Percentiles rank a stretch among this genome's conserved stretches.
Conservation (phyloP, 2,888 invertebrate species). For the Timema podura region DNA sequence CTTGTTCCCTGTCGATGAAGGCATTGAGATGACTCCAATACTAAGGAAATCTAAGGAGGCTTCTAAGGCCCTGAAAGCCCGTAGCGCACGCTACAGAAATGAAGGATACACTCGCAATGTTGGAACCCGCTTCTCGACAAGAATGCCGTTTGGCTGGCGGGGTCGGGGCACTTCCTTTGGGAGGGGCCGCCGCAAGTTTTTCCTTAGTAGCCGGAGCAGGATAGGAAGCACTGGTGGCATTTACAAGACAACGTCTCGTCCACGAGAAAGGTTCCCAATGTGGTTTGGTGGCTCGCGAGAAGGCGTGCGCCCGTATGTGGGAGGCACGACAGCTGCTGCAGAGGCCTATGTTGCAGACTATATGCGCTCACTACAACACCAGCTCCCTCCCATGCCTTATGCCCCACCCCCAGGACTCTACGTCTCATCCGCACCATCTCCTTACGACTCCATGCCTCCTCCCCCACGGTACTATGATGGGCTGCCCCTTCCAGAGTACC, state of each 20-base stretch:
- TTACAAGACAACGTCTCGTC: slow-evolving; percentile 54
- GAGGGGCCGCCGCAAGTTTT: slow-evolving; percentile 58
- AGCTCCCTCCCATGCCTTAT: slow-evolving; percentile 79
- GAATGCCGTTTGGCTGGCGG: slow-evolving; percentile 38
- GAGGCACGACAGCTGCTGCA: slow-evolving; percentile 64
- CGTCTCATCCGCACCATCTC: slow-evolving; percentile 47
- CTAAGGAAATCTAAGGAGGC: slow-evolving; percentile 81
- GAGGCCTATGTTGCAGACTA: slow-evolving; percentile 86
- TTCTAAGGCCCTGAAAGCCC: slow-evolving; percentile 57
- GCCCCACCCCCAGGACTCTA: slow-evolving; percentile 61
- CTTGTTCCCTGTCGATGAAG: slow-evolving; percentile 89
- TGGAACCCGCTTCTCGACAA: slow-evolving; percentile 24
- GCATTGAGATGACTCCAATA: slow-evolving; percentile 82
- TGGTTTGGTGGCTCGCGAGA: slow-evolving; percentile 56
- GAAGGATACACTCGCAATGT: slow-evolving; percentile 41
- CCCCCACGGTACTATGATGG: slow-evolving; percentile 80
- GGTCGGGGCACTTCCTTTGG: slow-evolving; percentile 52
- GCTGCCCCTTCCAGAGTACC: slow-evolving; percentile 71
- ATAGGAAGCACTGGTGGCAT: slow-evolving; percentile 50
- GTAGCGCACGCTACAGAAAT: slow-evolving; percentile 24
- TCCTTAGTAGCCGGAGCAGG: slow-evolving; percentile 60
- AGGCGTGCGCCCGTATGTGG: slow-evolving; percentile 48
- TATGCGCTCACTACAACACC: slow-evolving; percentile 83
- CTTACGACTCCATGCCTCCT: slow-evolving; percentile 63
- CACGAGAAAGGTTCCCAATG: slow-evolving; percentile 56